Percentiles rank a stretch among this genome's conserved stretches.
Evolutionary conservation across 2,113 vertebrate genomes (phyloP).

Genomic region (Opisthocomus hoazin): DNA sequence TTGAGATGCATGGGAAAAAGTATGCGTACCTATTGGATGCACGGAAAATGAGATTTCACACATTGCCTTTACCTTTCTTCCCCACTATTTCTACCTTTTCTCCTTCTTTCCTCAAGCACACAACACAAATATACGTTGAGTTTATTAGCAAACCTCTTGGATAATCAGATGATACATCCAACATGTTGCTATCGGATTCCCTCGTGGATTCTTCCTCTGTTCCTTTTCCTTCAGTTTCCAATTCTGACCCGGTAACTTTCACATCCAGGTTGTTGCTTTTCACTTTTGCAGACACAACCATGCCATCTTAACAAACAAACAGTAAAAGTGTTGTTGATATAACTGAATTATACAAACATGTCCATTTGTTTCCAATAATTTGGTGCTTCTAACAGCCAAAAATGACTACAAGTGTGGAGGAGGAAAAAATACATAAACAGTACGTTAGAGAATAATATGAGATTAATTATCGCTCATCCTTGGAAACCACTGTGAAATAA

Average conservation of each 20-base stretch:
- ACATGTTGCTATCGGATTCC: constrained; percentile 23
- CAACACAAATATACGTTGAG: background rate
- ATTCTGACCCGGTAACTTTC: background rate
- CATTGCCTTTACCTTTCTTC: background rate
- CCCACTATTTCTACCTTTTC: background rate
- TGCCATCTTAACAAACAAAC: background rate
- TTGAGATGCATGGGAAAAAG: background rate
- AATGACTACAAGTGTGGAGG: background rate
- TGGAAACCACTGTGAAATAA: background rate
- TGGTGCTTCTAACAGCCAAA: background rate
- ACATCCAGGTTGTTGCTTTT: background rate
- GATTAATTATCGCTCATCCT: background rate
- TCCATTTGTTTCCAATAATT: background rate
- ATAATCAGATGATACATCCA: constrained; percentile 48
- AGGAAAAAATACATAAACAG: background rate
- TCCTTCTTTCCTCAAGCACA: background rate
- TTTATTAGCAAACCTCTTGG: constrained; percentile 54
- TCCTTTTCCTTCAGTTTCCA: constrained; percentile 48
- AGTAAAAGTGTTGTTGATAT: background rate
- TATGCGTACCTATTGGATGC: background rate
- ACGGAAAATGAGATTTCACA: background rate
- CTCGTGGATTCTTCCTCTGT: background rate
- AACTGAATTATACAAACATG: background rate
- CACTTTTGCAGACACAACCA: background rate
- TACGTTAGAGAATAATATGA: background rate